Evolutionary conservation across 2,113 vertebrate species (phyloP), one percentile per base, ranked within the genome.

Genomic region (Larimichthys polyactis): DNA sequence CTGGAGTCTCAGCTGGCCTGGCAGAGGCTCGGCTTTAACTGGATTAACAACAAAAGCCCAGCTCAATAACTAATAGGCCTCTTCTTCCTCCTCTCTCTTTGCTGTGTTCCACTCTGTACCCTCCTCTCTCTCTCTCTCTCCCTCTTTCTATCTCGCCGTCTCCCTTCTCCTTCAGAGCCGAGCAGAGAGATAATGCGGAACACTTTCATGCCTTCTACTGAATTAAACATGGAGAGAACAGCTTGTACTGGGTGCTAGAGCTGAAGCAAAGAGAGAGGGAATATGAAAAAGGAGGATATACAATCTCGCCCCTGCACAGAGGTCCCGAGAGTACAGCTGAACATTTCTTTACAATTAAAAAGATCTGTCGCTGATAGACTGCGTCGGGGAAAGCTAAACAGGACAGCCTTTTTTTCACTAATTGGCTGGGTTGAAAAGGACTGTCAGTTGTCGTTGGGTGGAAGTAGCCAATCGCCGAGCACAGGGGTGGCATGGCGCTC

Each of bases 201-300:
- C 86, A 79, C 87, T 94, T 91, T 90, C 81, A 91, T 90, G 90
- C 82, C 82, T 83, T 84, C 82, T 90, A 75, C 89, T 92, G 92
- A 93, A 93, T 93, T 90, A 93, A 94, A 94, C 89, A 93, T 94
- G 70, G 81, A 69, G 77, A 48, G 88, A 91, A 83, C 87, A 90
- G 85, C 85, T 86, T 85, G 87, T 84, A 22, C 85, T 29, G 66
- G 82, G 58, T 44, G 88, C 88, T 72, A 55, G 76, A 78, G 79
- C 75, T 7, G 86, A 78, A 71, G 78, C 59, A 72, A 43, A 84
- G 72, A 81, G 58, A 83, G 67, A 75, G n/a, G 49, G 73, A 72
- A 81, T 55, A 71, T 32, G 68, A 66, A 72, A 67, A 89, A 55
- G 44, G 67, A 71, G 55, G 22, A 86, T 69, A 77, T 75, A 83